phyloP scores from a whole-genome alignment of 2,888 invertebrate genomes.

The Seira ritae region DNA sequence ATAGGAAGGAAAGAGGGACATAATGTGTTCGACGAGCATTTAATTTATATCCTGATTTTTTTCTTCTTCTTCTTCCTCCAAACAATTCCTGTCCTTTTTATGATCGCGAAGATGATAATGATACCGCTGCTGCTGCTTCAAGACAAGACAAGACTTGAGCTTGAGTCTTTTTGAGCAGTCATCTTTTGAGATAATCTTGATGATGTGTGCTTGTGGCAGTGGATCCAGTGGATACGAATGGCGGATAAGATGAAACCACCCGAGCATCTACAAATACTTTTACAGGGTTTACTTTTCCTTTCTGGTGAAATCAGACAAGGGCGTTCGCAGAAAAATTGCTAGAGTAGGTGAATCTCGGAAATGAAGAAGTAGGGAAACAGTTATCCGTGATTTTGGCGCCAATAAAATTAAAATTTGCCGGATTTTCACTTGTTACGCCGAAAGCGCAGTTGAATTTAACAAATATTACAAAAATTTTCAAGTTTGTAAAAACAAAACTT shows the following conservation, averaged over 20 bases:
- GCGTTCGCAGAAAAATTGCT: slow-evolving; percentile 13
- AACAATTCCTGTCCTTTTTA: slow-evolving; percentile 22
- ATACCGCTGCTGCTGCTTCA: background rate
- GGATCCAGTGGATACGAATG: no score
- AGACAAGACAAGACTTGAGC: no score
- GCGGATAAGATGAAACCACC: no score
- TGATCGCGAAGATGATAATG: slow-evolving; percentile 15
- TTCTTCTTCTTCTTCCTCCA: slow-evolving; percentile 5
- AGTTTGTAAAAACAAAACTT: no score
- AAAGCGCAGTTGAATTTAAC: no score
- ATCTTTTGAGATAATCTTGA: background rate
- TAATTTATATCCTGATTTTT: slow-evolving; percentile 48
- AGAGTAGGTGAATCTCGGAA: background rate
- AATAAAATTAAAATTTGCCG: no score
- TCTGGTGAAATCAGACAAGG: slow-evolving; percentile 26
- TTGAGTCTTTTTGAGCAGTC: no score
- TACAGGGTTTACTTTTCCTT: no score
- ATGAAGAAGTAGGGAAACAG: slow-evolving; percentile 13
- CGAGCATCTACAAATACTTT: background rate
- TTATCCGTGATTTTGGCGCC: no score
- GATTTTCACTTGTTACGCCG: no score
- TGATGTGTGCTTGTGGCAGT: slow-evolving; percentile 31
- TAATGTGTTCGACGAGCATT: slow-evolving; percentile 62
- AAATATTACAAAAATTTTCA: no score
- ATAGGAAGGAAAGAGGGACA: background rate